Evolutionary conservation across 2,888 invertebrate genomes (phyloP), one percentile per base, ranked within the genome.

Genomic region (Perithous albicinctus): DNA sequence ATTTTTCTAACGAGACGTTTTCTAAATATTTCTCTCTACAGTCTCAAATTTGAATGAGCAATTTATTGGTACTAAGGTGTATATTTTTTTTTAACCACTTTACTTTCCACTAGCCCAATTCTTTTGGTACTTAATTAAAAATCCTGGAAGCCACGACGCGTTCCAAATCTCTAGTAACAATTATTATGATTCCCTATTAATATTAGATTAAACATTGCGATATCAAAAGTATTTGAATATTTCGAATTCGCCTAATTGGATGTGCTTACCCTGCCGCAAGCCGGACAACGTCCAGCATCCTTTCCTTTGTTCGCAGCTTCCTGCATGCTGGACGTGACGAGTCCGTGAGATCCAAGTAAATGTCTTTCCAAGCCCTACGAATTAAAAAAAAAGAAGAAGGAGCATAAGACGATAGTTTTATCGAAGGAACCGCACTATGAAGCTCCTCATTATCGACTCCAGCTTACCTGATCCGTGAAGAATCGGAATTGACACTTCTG

Each of bases 401-500:
- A 54, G 4, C 72, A n/a, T 70, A n/a, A 18, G 7, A 15, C 2
- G 2, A 2, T 10, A 32, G 0, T 41, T 46, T 8, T 0, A 20
- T 48, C 1, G 46, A 10, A 18, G 0, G 7, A 18, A 7, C 18
- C 1, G 18, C 0, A 18, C 0, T n/a, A 18, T 32, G 0, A 41
- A 51, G 6, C 35, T 1, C 18, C 0, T 18, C 2, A 12, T 38
- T 10, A 0, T 7, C 26, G 23, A 59, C 10, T 51, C 6, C 0
- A 1, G 69, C 69, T 82, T 87, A 92, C 92, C 91, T 94, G 94
- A 93, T 99, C 98, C 54, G 99, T 99, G 94, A 99, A 99, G 94
- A 99, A 99, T 90, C 98, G 95, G 93, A 97, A 97, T 93, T 98
- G 97, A 94, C 99, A 99, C 93, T 98, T 98, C 93, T 98, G 98